Evolutionary conservation across 2,113 vertebrate genomes (phyloP), one percentile per base, ranked within the genome.

Genomic region (Labeo rohita): DNA sequence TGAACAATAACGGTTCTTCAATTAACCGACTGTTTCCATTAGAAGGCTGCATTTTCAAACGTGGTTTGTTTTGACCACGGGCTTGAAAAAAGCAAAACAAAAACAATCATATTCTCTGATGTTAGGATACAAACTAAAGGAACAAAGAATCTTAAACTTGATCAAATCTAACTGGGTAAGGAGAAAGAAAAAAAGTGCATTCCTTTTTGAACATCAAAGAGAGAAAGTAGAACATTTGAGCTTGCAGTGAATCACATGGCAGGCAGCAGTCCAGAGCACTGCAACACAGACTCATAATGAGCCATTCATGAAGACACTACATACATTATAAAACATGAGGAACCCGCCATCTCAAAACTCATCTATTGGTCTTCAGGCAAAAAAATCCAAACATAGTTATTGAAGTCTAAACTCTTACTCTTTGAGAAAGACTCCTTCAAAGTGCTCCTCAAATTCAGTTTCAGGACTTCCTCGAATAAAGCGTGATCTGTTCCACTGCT

Each of bases 221-320:
- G 75, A 83, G 80, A 82, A 92, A 86, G 84, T 61, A 75, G 84
- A 83, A 75, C 52, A 80, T 74, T 88, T 84, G 85, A 87, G 79
- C 66, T 68, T 52, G 34, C 65, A 89, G 82, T 56, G 68, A 89
- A 91, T 94, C 94, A 93, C 92, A 91, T 94, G 93, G 84, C 84
- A 84, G 34, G 72, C 84, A 84, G 89, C 50, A 65, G 87, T 80
- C 70, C 90, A 56, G 28, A 85, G 82, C 79, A 70, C 61, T 79
- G 61, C 34, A 81, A 66, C 82, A 86, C 81, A 3, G 80, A 85
- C 80, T 90, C 83, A 93, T 93, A 88, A 95, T 92, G 87, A 90
- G 15, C 90, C 91, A 91, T 94, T 95, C 91, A 93, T 90, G 66
- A 89, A 89, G 80, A 87, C 80, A 84, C 68, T 80, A 72, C 70